Evolutionary conservation across 2,113 vertebrate species (phyloP), one percentile per base, ranked within the genome.

Genomic region (Mesitornis unicolor): DNA sequence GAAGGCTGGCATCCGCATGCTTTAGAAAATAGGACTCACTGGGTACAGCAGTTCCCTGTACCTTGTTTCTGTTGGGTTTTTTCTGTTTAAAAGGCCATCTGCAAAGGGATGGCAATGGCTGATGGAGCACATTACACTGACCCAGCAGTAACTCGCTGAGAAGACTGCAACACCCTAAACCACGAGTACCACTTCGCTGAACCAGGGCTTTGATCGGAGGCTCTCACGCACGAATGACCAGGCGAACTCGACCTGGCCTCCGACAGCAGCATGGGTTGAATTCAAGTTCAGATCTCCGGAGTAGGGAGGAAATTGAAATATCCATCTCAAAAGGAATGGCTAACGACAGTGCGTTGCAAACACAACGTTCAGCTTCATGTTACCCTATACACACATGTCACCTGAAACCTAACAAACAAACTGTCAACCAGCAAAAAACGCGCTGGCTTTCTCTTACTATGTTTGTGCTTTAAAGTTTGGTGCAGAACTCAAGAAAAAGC

Each of bases 1-100:
- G 26, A 9, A 28, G 53, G 15, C 28, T 80, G 63, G 36, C n/a
- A 51, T 3, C 56, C 0, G 0, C 19, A 16, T 6, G 42, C 50
- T 78, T 89, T n/a, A 42, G 38, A 33, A 75, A 75, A 61, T 3
- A 56, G 54, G 42, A 67, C 67, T 43, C 24, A 13, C 3, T 6
- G 4, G 6, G 28, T 36, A n/a, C 81, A 91, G 64, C 2, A 2
- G n/a, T 21, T 60, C 61, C 59, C 51, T 64, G 25, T 16, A 25
- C 17, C 13, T 81, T 36, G 8, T 16, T 57, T 38, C 45, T 65
- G 26, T 4, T n/a, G n/a, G n/a, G n/a, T n/a, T n/a, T 73, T 63
- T 73, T 29, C 38, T 84, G 36, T 57, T 24, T 43, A 18, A 60
- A 77, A 69, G 75, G 40, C 11, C 11, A 14, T 17, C 51, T 74